These are phyloP conservation scores for Clamator glandarius DNA, from an alignment of 2,797 vertebrate genomes.

Conservation along the genomic window DNA sequence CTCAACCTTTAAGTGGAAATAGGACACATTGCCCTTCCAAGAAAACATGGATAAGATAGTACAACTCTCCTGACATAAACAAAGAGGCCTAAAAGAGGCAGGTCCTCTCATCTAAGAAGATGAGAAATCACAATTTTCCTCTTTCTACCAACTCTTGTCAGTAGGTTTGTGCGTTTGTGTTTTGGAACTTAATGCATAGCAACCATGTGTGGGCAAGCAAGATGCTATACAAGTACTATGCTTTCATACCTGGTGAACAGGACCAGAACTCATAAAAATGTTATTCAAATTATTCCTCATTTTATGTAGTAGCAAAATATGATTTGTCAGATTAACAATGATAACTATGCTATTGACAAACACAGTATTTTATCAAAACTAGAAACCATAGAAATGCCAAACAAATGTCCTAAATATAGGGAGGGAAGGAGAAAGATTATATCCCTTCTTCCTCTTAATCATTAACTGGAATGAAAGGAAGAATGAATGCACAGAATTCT, in stretches of 20 bases:
- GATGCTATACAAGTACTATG: background rate
- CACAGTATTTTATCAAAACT: background rate
- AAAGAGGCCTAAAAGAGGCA: background rate
- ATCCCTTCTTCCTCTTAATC: background rate
- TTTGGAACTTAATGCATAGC: constrained; percentile 35
- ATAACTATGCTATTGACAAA: background rate
- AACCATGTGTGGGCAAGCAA: background rate
- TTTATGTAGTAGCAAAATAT: background rate
- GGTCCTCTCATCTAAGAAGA: background rate
- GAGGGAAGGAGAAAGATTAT: background rate
- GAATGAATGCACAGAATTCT: background rate
- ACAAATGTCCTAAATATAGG: background rate
- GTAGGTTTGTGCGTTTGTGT: background rate
- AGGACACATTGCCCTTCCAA: constrained; percentile 9
- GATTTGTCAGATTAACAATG: background rate
- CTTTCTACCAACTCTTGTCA: background rate
- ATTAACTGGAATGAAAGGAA: background rate
- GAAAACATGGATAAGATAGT: background rate
- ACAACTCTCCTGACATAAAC: background rate
- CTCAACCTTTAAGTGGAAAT: constrained; percentile 19
- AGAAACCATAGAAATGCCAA: background rate
- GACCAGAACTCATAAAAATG: background rate
- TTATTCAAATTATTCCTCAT: background rate
- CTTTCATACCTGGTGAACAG: constrained; percentile 4
- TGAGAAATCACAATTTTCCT: background rate